Conservation (phyloP, 2,113 vertebrate genomes). For the Ictalurus furcatus region DNA sequence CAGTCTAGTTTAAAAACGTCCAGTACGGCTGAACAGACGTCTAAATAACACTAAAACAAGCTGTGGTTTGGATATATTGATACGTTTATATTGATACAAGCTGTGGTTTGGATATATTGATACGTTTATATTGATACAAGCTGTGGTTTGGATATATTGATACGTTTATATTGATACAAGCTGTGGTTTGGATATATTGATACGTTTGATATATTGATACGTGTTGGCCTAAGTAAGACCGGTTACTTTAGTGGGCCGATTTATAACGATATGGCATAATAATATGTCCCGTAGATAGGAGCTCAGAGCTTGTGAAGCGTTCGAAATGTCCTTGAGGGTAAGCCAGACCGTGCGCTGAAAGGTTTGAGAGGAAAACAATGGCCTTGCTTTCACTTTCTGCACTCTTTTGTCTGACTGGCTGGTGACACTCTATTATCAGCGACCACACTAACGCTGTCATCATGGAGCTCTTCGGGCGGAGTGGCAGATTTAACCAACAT, state of each 20-base stretch:
- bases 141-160: background rate
- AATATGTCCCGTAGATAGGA: background rate
- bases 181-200: background rate
- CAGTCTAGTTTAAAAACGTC: background rate
- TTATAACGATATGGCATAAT: background rate
- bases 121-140: background rate
- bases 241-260: background rate
- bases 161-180: background rate
- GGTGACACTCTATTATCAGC: conserved; percentile 25
- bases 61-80: background rate
- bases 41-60: background rate
- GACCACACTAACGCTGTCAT: conserved; percentile 56
- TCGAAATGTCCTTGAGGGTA: background rate
- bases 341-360: conserved; percentile 2
- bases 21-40: background rate
- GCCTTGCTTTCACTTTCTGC: background rate
- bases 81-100: background rate
- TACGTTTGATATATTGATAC: background rate
- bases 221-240: background rate
- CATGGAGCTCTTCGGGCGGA: conserved; percentile 47
- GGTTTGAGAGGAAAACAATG: conserved; percentile 26
- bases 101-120: background rate
- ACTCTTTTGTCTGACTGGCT: conserved; percentile 16
- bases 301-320: background rate
- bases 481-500: conserved; percentile 52